A percentile compares a stretch with the other conserved stretches of the same genome.
Conservation (phyloP, 2,113 vertebrate species). For the Propithecus coquereli region DNA sequence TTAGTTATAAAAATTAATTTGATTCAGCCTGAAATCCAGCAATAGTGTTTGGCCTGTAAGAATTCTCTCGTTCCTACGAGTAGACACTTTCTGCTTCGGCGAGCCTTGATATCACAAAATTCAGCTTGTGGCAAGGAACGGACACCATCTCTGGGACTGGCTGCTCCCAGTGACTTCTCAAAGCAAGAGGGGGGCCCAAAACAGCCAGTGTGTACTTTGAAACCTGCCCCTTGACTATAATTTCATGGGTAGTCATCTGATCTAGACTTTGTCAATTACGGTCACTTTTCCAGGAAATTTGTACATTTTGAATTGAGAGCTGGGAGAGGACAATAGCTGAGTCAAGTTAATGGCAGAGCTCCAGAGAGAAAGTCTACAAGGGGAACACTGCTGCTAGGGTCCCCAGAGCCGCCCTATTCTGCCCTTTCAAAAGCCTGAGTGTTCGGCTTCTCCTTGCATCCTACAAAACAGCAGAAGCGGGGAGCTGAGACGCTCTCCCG, state of each 20-base stretch:
- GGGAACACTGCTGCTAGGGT: accelerated
- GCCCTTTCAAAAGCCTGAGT: background rate
- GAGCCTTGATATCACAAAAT: background rate
- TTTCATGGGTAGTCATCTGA: background rate
- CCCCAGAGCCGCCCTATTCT: background rate
- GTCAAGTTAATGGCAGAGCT: background rate
- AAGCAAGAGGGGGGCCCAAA: background rate
- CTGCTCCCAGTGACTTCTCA: background rate
- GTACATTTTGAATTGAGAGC: background rate
- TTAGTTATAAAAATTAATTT: background rate
- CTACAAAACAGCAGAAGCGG: background rate
- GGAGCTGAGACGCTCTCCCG: background rate
- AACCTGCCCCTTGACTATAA: background rate
- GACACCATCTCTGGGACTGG: background rate
- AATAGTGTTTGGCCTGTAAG: background rate
- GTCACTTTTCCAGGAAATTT: background rate
- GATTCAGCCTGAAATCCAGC: background rate
- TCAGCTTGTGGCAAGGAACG: background rate
- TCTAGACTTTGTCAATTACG: background rate
- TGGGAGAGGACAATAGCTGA: background rate
- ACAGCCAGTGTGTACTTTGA: background rate
- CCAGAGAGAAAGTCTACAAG: too few species aligned
- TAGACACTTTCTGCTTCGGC: background rate
- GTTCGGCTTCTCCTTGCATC: too few species aligned
- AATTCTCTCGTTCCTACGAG: background rate